Base-by-base conservation (phyloP, 2,888 invertebrate genomes). In the Folsomia candida region DNA sequence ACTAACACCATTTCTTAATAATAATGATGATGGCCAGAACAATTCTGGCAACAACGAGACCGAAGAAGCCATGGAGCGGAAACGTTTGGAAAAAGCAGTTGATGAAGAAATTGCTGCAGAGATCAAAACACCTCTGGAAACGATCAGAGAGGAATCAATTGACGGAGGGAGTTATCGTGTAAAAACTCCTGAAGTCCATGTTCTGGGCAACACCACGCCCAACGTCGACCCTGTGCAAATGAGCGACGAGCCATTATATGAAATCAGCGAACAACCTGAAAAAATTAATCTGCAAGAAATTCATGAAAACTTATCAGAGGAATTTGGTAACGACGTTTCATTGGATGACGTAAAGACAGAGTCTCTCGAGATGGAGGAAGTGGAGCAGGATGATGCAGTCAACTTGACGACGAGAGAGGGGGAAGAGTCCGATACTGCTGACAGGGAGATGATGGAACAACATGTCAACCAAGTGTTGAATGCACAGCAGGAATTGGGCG, bases 71-170 rank as follows among this genome's bases (percentile, higher is more conserved):
- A 11, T 37, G 37, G 28, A 62, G 22, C 20, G 26, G n/a, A 64
- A 47, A n/a, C 63, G 63, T 20, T 14, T 64, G 22, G 66, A 71
- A 22, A 71, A 73, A 24, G 67, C 47, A 22, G 70, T 58, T 25
- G 76, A 73, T 57, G 76, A 74, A 22, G 74, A 63, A 28, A 74
- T 74, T 51, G 74, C 74, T 1, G 74, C 74, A 3, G 74, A 72
- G 25, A 54, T 74, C 26, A 74, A 74, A 69, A 67, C 70, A 1
- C 74, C 70, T 11, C 58, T 76, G 68, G 76, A 76, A 57, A 76
- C 76, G 2, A 76, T 76, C 60, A 67, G 74, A 2, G 76, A 76
- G 61, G 76, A 76, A 37, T 71, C 70, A 4, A 67, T 74, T 57
- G 76, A 71, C 3, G 64, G 76, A 68, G 20, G 22, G 22, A 54